These are phyloP conservation scores for Enteromius trimaculatus DNA, from an alignment of 2,797 vertebrate species.

Conservation along the genomic window DNA sequence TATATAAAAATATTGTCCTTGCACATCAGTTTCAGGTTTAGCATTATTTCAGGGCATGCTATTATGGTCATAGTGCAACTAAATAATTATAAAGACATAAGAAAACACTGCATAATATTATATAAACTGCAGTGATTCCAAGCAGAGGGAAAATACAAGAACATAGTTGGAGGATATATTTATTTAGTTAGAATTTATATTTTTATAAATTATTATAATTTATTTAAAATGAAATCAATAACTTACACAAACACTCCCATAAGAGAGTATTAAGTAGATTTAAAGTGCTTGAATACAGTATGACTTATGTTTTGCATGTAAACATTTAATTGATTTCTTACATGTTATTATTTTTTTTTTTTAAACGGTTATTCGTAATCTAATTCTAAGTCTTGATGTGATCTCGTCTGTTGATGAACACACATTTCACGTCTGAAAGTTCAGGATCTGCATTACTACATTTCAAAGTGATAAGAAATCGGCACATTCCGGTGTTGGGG, in stretches of 20 bases:
- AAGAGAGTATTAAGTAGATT: background rate
- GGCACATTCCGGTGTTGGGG: conserved; percentile 89
- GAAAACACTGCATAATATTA: background rate
- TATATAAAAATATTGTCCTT: background rate
- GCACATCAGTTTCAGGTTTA: background rate
- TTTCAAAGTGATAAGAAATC: conserved; percentile 81
- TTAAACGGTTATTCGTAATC: conserved; percentile 19
- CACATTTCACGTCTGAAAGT: conserved; percentile 74
- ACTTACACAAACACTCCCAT: background rate
- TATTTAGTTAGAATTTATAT: background rate
- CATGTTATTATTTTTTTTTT: background rate
- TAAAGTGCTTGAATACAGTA: conserved; percentile 18
- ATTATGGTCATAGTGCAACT: background rate
- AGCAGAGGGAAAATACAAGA: background rate
- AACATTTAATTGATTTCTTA: background rate
- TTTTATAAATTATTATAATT: background rate
- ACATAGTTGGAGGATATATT: background rate
- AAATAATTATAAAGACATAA: background rate
- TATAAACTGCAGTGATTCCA: background rate
- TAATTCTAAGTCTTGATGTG: conserved; percentile 70
- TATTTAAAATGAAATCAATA: background rate
- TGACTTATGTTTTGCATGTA: conserved; percentile 16
- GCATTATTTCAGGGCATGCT: background rate
- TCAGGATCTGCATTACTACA: conserved; percentile 61
- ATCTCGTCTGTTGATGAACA: conserved; percentile 85